Conservation (phyloP, 2,888 invertebrate species). For the Tenthredo distinguenda region DNA sequence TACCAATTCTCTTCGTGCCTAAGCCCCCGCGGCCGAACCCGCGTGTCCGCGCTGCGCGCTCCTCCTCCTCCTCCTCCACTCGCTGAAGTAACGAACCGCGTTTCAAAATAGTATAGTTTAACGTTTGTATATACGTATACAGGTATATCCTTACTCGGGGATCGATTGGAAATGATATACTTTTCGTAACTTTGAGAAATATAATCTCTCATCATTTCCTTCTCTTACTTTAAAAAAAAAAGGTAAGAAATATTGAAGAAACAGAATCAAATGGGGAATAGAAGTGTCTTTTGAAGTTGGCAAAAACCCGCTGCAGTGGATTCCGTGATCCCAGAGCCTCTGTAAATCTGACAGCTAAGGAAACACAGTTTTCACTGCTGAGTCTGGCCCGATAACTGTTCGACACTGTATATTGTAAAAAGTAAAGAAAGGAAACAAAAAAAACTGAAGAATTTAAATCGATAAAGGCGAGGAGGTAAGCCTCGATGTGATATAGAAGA, state of each 20-base stretch:
- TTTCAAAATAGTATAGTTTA: background rate
- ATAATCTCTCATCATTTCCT: too few species aligned
- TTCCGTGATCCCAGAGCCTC: slow-evolving; percentile 76
- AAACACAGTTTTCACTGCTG: slow-evolving; percentile 77
- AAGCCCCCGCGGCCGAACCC: background rate
- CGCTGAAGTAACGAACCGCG: background rate
- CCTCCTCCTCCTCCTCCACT: background rate
- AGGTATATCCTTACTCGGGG: background rate
- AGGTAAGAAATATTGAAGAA: background rate
- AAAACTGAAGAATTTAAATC: background rate
- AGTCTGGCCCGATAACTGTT: slow-evolving; percentile 63
- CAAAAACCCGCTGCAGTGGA: slow-evolving; percentile 75
- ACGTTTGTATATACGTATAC: too few species aligned
- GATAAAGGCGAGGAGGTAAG: background rate
- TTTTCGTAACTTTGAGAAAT: too few species aligned
- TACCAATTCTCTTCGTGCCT: background rate
- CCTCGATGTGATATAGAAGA: slow-evolving; percentile 65
- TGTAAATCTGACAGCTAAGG: slow-evolving; percentile 71
- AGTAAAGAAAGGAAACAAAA: background rate
- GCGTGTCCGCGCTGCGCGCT: background rate
- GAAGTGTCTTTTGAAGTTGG: slow-evolving; percentile 57
- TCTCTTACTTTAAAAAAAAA: background rate
- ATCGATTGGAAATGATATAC: background rate
- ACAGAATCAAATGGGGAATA: background rate
- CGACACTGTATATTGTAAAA: background rate